Base-by-base conservation (phyloP, 2,888 invertebrate species). In the Ornithoptera alexandrae region DNA sequence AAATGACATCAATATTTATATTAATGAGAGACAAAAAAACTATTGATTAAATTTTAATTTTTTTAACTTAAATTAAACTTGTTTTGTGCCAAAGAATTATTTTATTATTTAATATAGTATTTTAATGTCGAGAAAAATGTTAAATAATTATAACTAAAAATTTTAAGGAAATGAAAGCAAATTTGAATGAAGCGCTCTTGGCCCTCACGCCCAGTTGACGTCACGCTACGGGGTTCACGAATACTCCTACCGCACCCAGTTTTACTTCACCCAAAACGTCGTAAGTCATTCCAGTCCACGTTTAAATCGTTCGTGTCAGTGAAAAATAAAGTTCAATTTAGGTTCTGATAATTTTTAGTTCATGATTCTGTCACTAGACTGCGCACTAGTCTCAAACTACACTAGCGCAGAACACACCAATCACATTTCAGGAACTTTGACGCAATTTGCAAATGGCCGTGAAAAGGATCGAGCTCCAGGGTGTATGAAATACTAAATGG, bases 401-500 rank as follows among this genome's bases (percentile, higher is more conserved):
- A 86, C 83, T 84, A 86, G 89, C 89, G 87, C 86, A 86, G 82
- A 83, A 82, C 79, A 79, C 77, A 84, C 93, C 93, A 93, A 93
- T 93, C 88, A 86, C 81, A 81, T 82, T 83, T 76, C 80, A 86
- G 86, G 83, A 85, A 87, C 85, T 93, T 93, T 92, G 92, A 92
- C 92, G 92, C 92, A 93, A 93, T 93, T 93, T 93, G 93, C 93
- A 93, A 93, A 93, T 93, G 93, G 93, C 92, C 92, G 93, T 90
- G 89, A 89, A 89, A 88, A 90, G 91, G 89, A 90, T 88, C 77
- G 89, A 87, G 85, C 88, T 89, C 86, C 84, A 90, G 85, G 88
- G 88, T 90, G 87, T 90, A 87, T 87, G 89, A 88, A 86, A 84
- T 87, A 86, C 84, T 88, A 88, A 78, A 91, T 90, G 89, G 87